Conservation (phyloP, 2,113 vertebrate genomes). For the Mus spicilegus region DNA sequence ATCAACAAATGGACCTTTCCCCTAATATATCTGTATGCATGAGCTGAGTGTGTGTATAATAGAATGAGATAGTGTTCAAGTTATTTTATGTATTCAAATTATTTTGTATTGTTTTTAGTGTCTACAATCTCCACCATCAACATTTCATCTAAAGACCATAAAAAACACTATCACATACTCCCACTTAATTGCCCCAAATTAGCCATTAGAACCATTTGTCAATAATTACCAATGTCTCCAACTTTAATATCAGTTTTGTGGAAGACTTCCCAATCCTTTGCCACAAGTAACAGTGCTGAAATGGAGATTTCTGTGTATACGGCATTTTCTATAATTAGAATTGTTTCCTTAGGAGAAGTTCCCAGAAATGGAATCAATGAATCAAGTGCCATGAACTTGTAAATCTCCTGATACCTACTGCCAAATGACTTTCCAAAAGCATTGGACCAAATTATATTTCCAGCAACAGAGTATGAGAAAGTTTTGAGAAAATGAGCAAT, state of each 20-base stretch:
- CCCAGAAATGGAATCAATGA: conserved; percentile 82
- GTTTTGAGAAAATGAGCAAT: conserved; percentile 46
- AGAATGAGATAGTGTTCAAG: not conserved
- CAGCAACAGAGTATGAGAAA: conserved; percentile 62
- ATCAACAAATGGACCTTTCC: not conserved
- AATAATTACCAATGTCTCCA: conserved; percentile 7
- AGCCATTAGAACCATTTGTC: conserved; percentile 43
- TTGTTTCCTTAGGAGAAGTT: conserved; percentile 80
- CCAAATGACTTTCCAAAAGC: conserved; percentile 74
- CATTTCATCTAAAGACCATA: conserved; percentile 20
- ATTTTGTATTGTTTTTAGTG: not conserved
- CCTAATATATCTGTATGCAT: not conserved
- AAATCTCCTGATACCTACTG: conserved; percentile 77
- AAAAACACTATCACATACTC: not conserved
- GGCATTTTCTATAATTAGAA: conserved; percentile 80
- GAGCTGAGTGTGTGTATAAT: not conserved
- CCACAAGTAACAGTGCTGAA: conserved; percentile 67
- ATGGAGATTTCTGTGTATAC: conserved; percentile 70
- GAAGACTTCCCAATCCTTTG: conserved; percentile 56
- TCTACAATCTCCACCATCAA: not conserved
- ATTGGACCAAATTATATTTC: conserved; percentile 72
- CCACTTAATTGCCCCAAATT: not conserved
- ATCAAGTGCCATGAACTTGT: conserved; percentile 80
- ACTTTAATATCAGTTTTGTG: conserved; percentile 52
- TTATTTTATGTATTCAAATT: not conserved